phyloP scores from a whole-genome alignment of 2,113 vertebrate genomes.

The Parus major region DNA sequence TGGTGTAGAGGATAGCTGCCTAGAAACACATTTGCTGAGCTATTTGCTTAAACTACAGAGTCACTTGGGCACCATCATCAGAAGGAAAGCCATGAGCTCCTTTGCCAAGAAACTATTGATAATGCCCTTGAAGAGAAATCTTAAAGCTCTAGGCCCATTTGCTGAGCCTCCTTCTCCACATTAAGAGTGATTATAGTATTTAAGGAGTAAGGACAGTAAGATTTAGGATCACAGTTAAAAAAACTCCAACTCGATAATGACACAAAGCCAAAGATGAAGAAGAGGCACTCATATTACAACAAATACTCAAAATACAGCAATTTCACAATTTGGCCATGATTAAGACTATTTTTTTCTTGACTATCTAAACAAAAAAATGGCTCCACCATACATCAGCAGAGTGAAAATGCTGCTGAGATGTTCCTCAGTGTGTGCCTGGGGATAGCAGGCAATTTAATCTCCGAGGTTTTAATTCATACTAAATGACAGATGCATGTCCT shows the following conservation, averaged over 20 bases:
- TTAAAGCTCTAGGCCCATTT: slow-evolving; percentile 9
- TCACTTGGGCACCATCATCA: slow-evolving; percentile 30
- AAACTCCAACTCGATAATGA: background rate
- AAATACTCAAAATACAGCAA: background rate
- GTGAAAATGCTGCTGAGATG: background rate
- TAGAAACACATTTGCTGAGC: slow-evolving; percentile 25
- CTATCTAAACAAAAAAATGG: background rate
- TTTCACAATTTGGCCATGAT: background rate
- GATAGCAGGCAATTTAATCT: background rate
- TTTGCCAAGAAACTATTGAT: slow-evolving; percentile 23
- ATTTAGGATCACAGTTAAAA: slow-evolving; percentile 1
- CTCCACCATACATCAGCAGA: background rate
- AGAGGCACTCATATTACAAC: background rate
- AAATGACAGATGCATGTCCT: background rate
- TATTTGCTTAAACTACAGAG: slow-evolving; percentile 40
- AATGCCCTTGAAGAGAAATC: background rate
- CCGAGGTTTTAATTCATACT: slow-evolving; percentile 9
- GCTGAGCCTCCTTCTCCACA: background rate
- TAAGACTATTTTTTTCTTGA: background rate
- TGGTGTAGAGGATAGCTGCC: background rate
- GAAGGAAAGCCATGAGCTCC: slow-evolving; percentile 19
- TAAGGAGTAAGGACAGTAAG: background rate
- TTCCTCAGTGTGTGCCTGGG: background rate
- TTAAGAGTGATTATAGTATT: slow-evolving; percentile 20
- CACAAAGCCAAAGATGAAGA: background rate